These are phyloP conservation scores for Ennomos erosarius DNA, from an alignment of 2,888 invertebrate species.

Conservation along the genomic window DNA sequence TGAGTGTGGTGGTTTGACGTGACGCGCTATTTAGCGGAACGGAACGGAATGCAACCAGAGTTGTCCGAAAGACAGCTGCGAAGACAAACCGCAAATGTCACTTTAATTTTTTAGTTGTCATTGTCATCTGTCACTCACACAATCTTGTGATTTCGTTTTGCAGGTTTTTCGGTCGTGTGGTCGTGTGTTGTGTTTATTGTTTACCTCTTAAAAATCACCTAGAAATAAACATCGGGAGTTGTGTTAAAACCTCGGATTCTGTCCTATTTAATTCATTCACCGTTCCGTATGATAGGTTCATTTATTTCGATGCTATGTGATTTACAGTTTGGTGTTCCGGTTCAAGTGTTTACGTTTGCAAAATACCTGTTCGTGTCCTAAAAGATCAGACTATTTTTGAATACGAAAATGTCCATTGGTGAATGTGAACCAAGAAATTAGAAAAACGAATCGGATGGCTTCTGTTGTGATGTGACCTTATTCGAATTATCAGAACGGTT, in stretches of 20 bases:
- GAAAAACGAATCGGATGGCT: conserved; percentile 36
- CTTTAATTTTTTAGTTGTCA: conserved; percentile 39
- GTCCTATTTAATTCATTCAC: conserved; percentile 1
- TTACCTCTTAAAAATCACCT: not conserved
- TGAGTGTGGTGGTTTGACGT: too few species aligned
- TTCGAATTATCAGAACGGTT: conserved; percentile 33
- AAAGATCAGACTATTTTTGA: conserved; percentile 42
- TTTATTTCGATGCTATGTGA: conserved; percentile 22
- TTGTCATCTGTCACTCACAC: too few species aligned
- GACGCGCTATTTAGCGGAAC: too few species aligned
- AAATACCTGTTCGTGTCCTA: conserved; percentile 21
- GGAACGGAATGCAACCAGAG: too few species aligned
- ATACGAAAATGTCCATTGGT: conserved; percentile 41
- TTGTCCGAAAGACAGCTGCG: conserved; percentile 13
- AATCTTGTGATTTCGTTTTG: too few species aligned
- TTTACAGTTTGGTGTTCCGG: conserved; percentile 33
- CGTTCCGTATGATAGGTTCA: conserved; percentile 6
- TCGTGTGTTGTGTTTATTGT: conserved; percentile 24
- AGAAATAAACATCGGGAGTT: conserved; percentile 21
- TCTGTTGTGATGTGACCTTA: conserved; percentile 23
- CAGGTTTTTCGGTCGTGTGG: conserved; percentile 40
- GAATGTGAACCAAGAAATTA: conserved; percentile 14
- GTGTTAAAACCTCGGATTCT: conserved; percentile 10
- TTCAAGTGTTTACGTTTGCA: conserved; percentile 35
- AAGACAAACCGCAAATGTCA: conserved; percentile 58